Percentiles rank a stretch among this genome's conserved stretches.
phyloP scores from a whole-genome alignment of 2,113 vertebrate genomes.

The Willisornis vidua region DNA sequence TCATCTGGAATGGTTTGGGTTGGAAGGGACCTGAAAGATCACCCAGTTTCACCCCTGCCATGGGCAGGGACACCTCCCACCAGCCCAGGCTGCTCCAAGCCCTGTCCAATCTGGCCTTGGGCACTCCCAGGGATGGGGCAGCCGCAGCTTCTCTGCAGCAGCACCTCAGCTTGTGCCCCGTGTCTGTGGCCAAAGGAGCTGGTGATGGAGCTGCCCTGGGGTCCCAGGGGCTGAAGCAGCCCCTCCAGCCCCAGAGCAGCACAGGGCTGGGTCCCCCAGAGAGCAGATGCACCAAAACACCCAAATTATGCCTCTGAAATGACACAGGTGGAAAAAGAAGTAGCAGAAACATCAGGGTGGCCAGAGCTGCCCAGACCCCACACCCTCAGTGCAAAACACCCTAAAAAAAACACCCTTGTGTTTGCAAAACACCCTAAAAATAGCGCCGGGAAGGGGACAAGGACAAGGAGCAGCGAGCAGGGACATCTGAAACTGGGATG shows the following conservation, averaged over 20 bases:
- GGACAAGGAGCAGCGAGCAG: not conserved
- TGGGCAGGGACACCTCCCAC: not conserved
- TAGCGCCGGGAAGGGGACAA: not conserved
- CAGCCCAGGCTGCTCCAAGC: not conserved
- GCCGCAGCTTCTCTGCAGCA: not conserved
- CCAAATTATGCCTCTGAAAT: not conserved
- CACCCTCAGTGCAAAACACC: not conserved
- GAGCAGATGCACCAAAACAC: not conserved
- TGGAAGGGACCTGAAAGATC: not conserved
- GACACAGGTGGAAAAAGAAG: not conserved
- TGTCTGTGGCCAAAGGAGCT: not conserved
- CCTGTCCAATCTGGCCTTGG: not conserved
- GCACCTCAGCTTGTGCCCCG: not conserved
- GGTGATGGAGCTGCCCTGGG: rapidly evolving
- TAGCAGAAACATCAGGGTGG: not conserved
- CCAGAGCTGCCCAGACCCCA: not conserved
- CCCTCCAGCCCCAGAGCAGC: not conserved
- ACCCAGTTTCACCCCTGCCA: not conserved
- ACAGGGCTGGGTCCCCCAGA: rapidly evolving
- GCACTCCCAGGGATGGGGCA: not conserved
- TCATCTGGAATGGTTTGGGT: not conserved
- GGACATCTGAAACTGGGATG: no score
- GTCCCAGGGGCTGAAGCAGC: not conserved
- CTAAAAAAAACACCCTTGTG: not conserved
- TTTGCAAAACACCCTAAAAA: not conserved